Percentiles rank a stretch among this genome's conserved stretches.
Conservation (phyloP, 2,888 invertebrate species). For the Yponomeuta sedellus region DNA sequence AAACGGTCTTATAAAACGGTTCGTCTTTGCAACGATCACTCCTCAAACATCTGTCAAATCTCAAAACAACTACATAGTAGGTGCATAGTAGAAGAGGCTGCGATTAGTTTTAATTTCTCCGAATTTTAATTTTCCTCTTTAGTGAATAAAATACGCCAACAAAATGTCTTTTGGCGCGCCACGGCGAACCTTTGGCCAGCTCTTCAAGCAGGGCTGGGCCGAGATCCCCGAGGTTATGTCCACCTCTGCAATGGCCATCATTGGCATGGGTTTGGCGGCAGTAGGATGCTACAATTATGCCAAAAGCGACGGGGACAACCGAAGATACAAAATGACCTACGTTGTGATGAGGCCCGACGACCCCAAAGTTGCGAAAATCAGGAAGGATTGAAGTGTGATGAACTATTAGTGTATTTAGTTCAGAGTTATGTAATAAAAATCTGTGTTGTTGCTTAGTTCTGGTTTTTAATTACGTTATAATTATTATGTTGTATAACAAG, state of each 20-base stretch:
- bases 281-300: slow-evolving; percentile 68
- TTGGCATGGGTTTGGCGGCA: slow-evolving; percentile 72
- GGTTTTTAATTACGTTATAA: slow-evolving; percentile 18
- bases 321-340: slow-evolving; percentile 78
- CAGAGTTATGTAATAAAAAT: slow-evolving; percentile 10
- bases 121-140: background rate
- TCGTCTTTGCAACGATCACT: no score
- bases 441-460: slow-evolving; percentile 19
- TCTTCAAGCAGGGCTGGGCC: slow-evolving; percentile 72
- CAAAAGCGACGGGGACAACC: slow-evolving; percentile 79
- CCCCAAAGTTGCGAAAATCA: slow-evolving; percentile 75
- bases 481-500: background rate
- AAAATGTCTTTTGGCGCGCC: slow-evolving; percentile 30
- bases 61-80: background rate
- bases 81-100: background rate
- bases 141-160: background rate
- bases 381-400: slow-evolving; percentile 71
- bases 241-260: slow-evolving; percentile 73
- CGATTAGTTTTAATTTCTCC: background rate
- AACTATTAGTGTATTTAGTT: slow-evolving; percentile 40
- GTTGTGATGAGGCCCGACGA: slow-evolving; percentile 82
- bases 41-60: background rate
- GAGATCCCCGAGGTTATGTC: slow-evolving; percentile 85
- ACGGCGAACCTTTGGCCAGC: slow-evolving; percentile 51
- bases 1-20: no score